phyloP scores from a whole-genome alignment of 2,888 invertebrate genomes.

The Ectemnius continuus region DNA sequence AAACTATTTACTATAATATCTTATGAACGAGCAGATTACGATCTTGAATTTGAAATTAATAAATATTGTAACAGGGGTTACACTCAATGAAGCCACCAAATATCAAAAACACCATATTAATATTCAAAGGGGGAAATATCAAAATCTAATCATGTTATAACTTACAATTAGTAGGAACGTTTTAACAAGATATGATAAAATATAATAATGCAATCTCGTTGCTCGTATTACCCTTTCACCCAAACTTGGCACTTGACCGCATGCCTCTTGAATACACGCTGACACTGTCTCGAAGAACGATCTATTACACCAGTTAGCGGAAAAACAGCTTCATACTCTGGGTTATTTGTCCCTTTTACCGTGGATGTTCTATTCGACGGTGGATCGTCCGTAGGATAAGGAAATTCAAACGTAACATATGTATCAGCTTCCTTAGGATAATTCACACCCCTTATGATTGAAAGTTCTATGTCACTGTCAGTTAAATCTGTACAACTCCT shows the following conservation, averaged over 20 bases:
- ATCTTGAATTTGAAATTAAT: neutral
- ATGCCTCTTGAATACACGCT: conserved; percentile 92
- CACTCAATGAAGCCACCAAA: neutral
- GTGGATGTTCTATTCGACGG: conserved; percentile 87
- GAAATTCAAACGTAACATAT: conserved; percentile 95
- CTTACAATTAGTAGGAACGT: no score
- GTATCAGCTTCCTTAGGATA: conserved; percentile 95
- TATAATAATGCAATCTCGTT: conserved; percentile 36
- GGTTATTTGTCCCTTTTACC: conserved; percentile 91
- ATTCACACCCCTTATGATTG: conserved; percentile 91
- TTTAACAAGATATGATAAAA: conserved; percentile 13
- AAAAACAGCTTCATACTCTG: conserved; percentile 91
- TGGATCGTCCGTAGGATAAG: conserved; percentile 90
- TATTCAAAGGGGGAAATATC: no score
- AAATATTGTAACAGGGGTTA: neutral
- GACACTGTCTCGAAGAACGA: conserved; percentile 88
- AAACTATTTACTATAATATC: conserved; percentile 65
- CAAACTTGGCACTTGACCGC: conserved; percentile 94
- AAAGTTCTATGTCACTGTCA: conserved; percentile 93
- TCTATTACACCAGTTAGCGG: conserved; percentile 85
- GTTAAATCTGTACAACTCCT: conserved; percentile 93
- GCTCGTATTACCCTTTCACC: conserved; percentile 90
- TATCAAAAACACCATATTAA: neutral
- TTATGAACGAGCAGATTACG: neutral
- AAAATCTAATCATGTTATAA: neutral